Conservation (phyloP, 2,888 invertebrate species). For the Pandemis corylana region DNA sequence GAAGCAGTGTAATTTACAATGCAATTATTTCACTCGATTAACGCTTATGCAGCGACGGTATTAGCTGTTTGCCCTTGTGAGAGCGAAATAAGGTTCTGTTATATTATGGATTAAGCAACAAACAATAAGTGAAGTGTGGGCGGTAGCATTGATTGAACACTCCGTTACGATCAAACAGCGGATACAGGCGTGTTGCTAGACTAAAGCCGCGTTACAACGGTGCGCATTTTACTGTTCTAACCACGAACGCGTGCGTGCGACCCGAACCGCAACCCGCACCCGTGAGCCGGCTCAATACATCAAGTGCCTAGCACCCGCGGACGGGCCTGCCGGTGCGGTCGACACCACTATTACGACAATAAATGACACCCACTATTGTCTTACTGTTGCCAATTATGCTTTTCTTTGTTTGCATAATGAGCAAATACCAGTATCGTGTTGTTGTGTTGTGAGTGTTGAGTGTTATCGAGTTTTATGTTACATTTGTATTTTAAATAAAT, state of each 20-base stretch:
- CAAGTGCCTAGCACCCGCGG: background rate
- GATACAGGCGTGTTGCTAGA: constrained; percentile 15
- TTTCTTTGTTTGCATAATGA: constrained; percentile 76
- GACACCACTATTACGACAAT: constrained; percentile 54
- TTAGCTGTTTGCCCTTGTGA: constrained; percentile 19
- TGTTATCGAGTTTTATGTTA: constrained; percentile 49
- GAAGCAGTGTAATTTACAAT: constrained; percentile 30
- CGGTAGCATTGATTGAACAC: constrained; percentile 27
- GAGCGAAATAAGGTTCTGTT: constrained; percentile 4
- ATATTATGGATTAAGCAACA: constrained; percentile 28
- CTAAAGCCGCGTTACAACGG: constrained; percentile 16
- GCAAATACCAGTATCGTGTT: constrained; percentile 76
- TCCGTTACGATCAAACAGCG: constrained; percentile 19
- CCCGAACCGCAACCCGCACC: background rate
- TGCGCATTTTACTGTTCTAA: background rate
- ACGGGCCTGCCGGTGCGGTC: constrained; percentile 26
- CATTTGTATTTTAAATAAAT: constrained; percentile 38
- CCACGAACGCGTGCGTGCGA: constrained; percentile 5
- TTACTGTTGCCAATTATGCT: constrained; percentile 80
- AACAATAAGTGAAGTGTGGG: constrained; percentile 25
- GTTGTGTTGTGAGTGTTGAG: constrained; percentile 66
- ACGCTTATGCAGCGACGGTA: constrained; percentile 9
- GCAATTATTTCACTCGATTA: constrained; percentile 6
- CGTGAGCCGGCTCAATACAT: background rate
- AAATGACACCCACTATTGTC: constrained; percentile 80